Percentiles rank a stretch among this genome's conserved stretches.
Conservation (phyloP, 2,888 invertebrate species). For the Cerceris ruficornis region DNA sequence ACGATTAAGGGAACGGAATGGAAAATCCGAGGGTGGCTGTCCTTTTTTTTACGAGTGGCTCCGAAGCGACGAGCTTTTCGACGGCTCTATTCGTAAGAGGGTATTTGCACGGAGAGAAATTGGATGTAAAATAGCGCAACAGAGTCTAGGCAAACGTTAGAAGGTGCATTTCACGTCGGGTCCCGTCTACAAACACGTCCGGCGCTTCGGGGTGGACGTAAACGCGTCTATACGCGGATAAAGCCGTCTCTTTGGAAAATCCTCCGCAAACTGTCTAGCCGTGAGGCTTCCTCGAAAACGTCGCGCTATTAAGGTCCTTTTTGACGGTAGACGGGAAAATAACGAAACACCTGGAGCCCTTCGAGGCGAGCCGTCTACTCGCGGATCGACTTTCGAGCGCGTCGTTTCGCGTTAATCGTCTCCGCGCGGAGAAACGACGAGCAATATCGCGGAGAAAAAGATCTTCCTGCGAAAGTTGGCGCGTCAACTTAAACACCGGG, state of each 20-base stretch:
- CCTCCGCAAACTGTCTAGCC: conserved; percentile 55
- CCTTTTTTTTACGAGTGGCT: neutral
- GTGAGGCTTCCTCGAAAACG: conserved; percentile 38
- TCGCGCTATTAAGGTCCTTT: conserved; percentile 27
- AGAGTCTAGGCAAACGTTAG: conserved; percentile 57
- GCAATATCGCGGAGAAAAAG: neutral
- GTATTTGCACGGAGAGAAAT: conserved; percentile 63
- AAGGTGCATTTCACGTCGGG: conserved; percentile 56
- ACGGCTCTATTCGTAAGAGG: conserved; percentile 1
- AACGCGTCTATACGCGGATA: conserved; percentile 42
- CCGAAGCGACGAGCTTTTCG: neutral
- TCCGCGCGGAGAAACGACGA: neutral
- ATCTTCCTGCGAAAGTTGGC: neutral
- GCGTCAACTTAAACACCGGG: neutral
- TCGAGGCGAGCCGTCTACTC: neutral
- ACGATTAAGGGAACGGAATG: no score
- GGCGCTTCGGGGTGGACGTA: conserved; percentile 40
- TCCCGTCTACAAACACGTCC: conserved; percentile 55
- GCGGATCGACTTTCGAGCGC: no score
- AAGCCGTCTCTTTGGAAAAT: conserved; percentile 58
- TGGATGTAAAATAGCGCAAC: conserved; percentile 57
- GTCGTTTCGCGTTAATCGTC: neutral
- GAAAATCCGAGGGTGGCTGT: no score
- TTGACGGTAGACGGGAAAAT: conserved; percentile 15
- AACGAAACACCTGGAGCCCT: conserved; percentile 39